Conservation (phyloP, 2,113 vertebrate genomes). For the Myocastor coypus region DNA sequence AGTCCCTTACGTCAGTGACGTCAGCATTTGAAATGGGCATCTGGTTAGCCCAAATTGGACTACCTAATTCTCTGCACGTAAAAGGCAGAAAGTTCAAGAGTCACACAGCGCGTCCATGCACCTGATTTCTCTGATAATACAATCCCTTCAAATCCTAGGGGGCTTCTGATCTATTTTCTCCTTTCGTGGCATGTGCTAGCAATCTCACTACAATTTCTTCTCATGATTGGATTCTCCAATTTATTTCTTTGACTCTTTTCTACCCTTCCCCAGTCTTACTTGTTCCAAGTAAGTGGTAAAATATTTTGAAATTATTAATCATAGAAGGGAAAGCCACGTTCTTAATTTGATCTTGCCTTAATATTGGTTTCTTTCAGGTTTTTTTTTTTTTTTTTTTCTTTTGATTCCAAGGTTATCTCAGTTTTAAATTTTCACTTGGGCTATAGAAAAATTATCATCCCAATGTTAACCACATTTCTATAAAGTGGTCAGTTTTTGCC, state of each 20-base stretch:
- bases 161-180: background rate
- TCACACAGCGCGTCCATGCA: background rate
- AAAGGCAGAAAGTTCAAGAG: background rate
- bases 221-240: background rate
- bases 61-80: background rate
- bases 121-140: background rate
- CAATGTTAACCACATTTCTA: background rate
- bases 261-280: background rate
- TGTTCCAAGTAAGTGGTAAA: constrained; percentile 15
- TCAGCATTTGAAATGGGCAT: background rate
- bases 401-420: background rate
- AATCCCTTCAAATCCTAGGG: background rate
- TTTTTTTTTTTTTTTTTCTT: too few species aligned
- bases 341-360: constrained; percentile 49
- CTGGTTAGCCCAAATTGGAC: background rate
- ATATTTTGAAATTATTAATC: constrained; percentile 32
- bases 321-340: background rate
- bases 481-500: background rate
- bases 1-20: background rate
- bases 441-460: constrained; percentile 25
- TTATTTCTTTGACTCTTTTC: background rate
- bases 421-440: constrained; percentile 43
- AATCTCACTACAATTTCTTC: background rate
- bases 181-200: background rate
- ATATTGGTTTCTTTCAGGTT: constrained; percentile 42